Evolutionary conservation across 2,797 vertebrate genomes (phyloP).

Genomic region (Graptemys geographica): DNA sequence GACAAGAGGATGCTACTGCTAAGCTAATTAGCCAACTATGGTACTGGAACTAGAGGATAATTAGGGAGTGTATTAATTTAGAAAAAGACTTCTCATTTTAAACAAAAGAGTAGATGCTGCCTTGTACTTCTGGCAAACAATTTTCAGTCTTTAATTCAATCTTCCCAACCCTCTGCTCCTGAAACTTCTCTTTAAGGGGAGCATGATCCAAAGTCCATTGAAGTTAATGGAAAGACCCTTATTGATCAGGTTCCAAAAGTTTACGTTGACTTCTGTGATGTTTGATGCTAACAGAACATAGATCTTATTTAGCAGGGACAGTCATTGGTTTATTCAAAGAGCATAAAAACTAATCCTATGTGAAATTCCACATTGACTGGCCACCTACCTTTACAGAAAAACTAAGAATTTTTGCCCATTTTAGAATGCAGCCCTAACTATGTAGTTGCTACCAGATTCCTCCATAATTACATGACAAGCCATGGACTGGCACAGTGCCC

Average conservation of each 20-base stretch:
- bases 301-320: not conserved
- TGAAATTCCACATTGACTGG: fast-evolving
- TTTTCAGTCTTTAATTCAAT: slow-evolving; percentile 20
- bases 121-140: slow-evolving; percentile 17
- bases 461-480: not conserved
- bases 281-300: not conserved
- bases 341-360: not conserved
- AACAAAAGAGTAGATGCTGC: slow-evolving; percentile 20
- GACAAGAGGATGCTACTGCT: slow-evolving; percentile 60
- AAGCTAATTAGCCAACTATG: slow-evolving; percentile 62
- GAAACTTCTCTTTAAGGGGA: not conserved
- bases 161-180: not conserved
- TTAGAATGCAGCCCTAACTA: not conserved
- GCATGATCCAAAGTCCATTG: not conserved
- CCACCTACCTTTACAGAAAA: not conserved
- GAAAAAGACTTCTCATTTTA: slow-evolving; percentile 56
- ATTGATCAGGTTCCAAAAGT: not conserved
- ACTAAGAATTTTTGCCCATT: not conserved
- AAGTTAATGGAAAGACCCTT: not conserved
- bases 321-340: fast-evolving
- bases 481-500: not conserved
- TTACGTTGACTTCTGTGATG: not conserved
- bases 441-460: not conserved
- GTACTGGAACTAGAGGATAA: slow-evolving; percentile 19
- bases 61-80: slow-evolving; percentile 45